phyloP scores from a whole-genome alignment of 2,113 vertebrate species.

The Neolamprologus cancellatus region DNA sequence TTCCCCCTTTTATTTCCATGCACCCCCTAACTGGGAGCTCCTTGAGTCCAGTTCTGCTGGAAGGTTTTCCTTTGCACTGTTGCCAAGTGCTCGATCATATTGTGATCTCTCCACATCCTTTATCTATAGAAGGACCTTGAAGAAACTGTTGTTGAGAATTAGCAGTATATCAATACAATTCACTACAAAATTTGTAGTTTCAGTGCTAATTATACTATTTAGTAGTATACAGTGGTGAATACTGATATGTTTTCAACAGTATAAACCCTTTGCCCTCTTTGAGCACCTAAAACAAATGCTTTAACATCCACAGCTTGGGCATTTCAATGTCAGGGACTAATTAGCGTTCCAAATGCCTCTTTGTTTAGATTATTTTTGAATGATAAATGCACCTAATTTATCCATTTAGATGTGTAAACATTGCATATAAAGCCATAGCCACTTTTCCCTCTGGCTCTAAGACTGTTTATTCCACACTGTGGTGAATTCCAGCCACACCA shows the following conservation, averaged over 20 bases:
- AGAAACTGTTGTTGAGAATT: background rate
- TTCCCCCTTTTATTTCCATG: background rate
- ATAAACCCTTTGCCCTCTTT: background rate
- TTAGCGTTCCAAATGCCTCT: background rate
- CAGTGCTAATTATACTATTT: background rate
- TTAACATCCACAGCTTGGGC: background rate
- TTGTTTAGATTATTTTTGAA: background rate
- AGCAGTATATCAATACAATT: background rate
- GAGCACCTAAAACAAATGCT: background rate
- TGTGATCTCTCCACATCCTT: background rate
- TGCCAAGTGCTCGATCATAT: background rate
- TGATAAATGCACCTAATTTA: background rate
- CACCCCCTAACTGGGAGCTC: background rate
- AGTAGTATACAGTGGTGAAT: background rate
- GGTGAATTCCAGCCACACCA: slow-evolving; percentile 36
- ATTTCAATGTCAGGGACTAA: slow-evolving; percentile 6
- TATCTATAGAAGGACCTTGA: background rate
- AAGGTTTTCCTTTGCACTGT: background rate
- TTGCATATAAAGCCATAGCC: background rate
- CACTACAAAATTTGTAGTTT: background rate
- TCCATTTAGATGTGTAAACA: background rate
- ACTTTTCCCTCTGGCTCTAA: background rate
- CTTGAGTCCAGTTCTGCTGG: background rate
- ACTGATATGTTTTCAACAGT: background rate
- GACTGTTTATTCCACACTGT: slow-evolving; percentile 34